Base-by-base conservation (phyloP, 1,140 invertebrate species). In the Drosophila micromelanica region DNA sequence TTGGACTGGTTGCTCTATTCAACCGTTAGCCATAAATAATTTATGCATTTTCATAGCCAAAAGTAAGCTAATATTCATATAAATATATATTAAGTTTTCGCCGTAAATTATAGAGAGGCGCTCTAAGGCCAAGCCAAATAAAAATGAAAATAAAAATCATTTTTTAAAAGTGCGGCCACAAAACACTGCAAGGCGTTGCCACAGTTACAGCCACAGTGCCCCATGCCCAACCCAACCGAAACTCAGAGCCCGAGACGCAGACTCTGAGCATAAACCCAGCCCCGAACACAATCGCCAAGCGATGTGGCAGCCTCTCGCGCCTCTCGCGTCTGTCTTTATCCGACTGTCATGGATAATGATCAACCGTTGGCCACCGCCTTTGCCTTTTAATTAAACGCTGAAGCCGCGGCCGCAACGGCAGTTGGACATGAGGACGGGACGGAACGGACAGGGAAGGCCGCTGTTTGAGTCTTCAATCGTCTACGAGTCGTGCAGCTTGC, bases 321-420 rank as follows among this genome's bases (percentile, higher is more conserved):
- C 64, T 46, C 40, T 46, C 40, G 67, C 73, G 68, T 78, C 71
- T 62, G 37, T 40, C 73, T 70, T 76, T 85, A 85, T 84, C 80
- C 70, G 78, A 73, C 80, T 73, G 80, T 71, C 80, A 67, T 85
- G 78, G 80, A 84, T 84, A 84, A 85, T 84, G 80, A 84, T 84
- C 80, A 85, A 84, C 80, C 74, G 80, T 68, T 73, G 80, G 63
- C 80, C 75, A 80, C 76, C 74, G 82, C 78, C 82, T 87, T 78
- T 87, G 82, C 82, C 82, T 87, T 86, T 87, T 87, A 87, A 87
- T 87, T 87, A 87, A 87, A 82, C 76, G 78, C 69, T 68, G 68
- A 78, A 82, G 82, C 82, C 82, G 82, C 82, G 32, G 76, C 59
- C 52, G 48, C 32, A 35, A 48, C 48, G 54, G 54, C 40, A 55